Percentiles rank a stretch among this genome's conserved stretches.
phyloP scores from a whole-genome alignment of 2,888 invertebrate genomes.

The Caenorhabditis sp. region DNA sequence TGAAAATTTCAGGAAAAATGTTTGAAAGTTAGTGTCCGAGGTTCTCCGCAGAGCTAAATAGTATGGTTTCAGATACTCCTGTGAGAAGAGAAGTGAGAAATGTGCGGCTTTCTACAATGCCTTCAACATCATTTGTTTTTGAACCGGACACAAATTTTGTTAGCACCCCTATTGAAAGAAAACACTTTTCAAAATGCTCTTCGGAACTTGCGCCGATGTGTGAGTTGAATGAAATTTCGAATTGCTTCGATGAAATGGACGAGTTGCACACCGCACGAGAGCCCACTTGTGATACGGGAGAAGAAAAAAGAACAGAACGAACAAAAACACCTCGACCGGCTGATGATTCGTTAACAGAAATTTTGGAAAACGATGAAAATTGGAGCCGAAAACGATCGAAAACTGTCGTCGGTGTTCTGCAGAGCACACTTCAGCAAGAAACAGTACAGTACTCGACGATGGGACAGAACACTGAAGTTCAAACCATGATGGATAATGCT shows the following conservation, averaged over 20 bases:
- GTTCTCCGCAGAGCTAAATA: too few species aligned
- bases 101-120: neutral
- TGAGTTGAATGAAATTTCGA: neutral
- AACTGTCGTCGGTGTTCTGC: neutral
- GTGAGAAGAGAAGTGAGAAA: neutral
- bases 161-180: constrained; percentile 22
- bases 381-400: neutral
- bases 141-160: neutral
- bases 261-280: neutral
- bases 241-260: neutral
- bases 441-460: neutral
- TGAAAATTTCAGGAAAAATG: too few species aligned
- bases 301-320: neutral
- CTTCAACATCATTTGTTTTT: neutral
- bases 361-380: neutral
- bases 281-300: neutral
- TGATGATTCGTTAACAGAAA: constrained; percentile 1
- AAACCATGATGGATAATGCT: neutral
- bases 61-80: constrained; percentile 19
- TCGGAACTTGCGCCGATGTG: neutral
- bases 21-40: too few species aligned
- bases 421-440: neutral
- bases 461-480: neutral
- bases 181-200: neutral
- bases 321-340: neutral